phyloP scores from a whole-genome alignment of 1,140 invertebrate genomes.

The Proales similis region DNA sequence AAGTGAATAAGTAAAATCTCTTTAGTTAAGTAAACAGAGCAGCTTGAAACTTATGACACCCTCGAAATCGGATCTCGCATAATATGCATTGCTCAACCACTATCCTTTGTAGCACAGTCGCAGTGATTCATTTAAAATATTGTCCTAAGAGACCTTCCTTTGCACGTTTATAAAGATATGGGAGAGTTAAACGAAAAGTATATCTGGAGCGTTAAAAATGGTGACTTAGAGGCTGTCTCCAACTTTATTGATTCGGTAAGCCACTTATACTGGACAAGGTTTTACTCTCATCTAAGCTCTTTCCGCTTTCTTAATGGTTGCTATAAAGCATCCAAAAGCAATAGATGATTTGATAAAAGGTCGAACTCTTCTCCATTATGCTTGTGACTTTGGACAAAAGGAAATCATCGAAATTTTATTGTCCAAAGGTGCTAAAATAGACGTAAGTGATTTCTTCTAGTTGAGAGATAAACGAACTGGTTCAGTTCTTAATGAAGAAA shows the following conservation, averaged over 20 bases:
- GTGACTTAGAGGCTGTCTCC: constrained; percentile 26
- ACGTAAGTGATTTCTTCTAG: constrained; percentile 63
- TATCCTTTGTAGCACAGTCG: too few relatives aligned
- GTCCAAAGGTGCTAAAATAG: constrained; percentile 77
- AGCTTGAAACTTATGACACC: too few relatives aligned
- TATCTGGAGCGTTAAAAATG: constrained; percentile 37
- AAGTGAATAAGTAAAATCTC: too few relatives aligned
- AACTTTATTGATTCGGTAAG: constrained; percentile 32
- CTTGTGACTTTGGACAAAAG: constrained; percentile 85
- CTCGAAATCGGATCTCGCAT: too few relatives aligned
- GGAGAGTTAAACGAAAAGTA: constrained; percentile 14
- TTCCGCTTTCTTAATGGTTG: not conserved
- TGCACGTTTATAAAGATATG: constrained; percentile 14
- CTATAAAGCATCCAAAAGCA: constrained; percentile 36
- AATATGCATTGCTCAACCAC: too few relatives aligned
- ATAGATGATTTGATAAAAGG: constrained; percentile 40
- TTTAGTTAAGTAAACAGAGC: too few relatives aligned
- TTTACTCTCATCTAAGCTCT: not conserved
- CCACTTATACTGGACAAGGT: not conserved
- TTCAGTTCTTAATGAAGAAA: constrained; percentile 57
- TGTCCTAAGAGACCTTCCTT: constrained; percentile 8
- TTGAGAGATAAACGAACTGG: constrained; percentile 3
- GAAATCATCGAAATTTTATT: constrained; percentile 81
- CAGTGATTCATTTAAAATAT: too few relatives aligned
- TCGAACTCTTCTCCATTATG: constrained; percentile 51